These are phyloP conservation scores for Dreissena polymorpha DNA, from an alignment of 1,140 invertebrate genomes.

Conservation along the genomic window DNA sequence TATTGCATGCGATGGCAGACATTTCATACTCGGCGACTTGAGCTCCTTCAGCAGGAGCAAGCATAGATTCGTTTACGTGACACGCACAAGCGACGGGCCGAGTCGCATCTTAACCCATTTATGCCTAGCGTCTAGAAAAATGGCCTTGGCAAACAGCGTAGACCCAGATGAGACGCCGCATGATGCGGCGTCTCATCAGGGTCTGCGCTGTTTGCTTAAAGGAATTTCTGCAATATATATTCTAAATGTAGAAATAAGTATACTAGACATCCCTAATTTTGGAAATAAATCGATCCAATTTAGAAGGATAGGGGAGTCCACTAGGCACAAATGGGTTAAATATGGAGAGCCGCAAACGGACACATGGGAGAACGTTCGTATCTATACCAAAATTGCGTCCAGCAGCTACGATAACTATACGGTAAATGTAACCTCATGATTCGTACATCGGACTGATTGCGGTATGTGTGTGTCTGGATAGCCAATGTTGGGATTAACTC, in stretches of 20 bases:
- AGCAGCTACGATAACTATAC: constrained; percentile 35
- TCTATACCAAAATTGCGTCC: constrained; percentile 53
- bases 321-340: too few species aligned
- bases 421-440: constrained; percentile 17
- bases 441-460: constrained; percentile 35
- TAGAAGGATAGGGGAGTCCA: too few species aligned
- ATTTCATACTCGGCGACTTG: background rate
- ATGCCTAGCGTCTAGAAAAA: too few species aligned
- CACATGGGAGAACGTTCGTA: constrained; percentile 43
- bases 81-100: constrained; percentile 13
- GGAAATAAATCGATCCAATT: too few species aligned
- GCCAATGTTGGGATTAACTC: constrained; percentile 34
- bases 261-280: too few species aligned
- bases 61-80: constrained; percentile 13
- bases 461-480: constrained; percentile 31
- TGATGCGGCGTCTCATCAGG: too few species aligned
- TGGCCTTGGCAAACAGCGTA: too few species aligned
- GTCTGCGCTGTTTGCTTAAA: too few species aligned
- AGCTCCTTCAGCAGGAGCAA: background rate
- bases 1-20: constrained; percentile 1
- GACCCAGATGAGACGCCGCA: too few species aligned
- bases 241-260: too few species aligned
- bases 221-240: too few species aligned
- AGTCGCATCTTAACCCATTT: too few species aligned
- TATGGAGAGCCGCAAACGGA: constrained; percentile 45